phyloP scores from a whole-genome alignment of 2,113 vertebrate genomes.

The Raja brachyura region DNA sequence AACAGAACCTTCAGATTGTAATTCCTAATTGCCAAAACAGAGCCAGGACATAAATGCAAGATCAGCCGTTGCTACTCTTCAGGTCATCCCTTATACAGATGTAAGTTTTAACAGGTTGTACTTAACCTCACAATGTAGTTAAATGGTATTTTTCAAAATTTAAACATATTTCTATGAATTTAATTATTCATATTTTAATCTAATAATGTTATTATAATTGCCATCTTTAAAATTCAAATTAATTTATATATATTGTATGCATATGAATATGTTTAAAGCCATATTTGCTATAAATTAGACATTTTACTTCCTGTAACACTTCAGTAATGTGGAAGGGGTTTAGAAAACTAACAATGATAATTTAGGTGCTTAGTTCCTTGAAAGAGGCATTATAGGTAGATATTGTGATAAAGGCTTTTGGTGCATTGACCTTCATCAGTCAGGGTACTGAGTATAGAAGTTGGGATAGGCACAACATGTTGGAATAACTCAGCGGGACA shows the following conservation, averaged over 20 bases:
- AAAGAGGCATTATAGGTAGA: too few species aligned
- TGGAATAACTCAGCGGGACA: too few species aligned
- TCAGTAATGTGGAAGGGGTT: not conserved
- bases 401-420: too few species aligned
- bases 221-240: too few species aligned
- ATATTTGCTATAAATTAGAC: not conserved
- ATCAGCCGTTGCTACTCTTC: not conserved
- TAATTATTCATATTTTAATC: not conserved
- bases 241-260: too few species aligned
- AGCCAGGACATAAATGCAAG: not conserved
- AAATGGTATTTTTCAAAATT: not conserved
- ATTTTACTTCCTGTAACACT: not conserved
- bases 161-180: not conserved
- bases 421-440: too few species aligned
- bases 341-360: not conserved
- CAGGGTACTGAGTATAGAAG: too few species aligned
- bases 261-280: not conserved
- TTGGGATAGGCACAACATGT: too few species aligned
- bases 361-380: too few species aligned
- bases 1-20: not conserved
- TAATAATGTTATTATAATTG: too few species aligned
- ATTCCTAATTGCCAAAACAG: not conserved
- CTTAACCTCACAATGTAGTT: not conserved
- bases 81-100: not conserved
- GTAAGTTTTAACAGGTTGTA: not conserved